phyloP scores from a whole-genome alignment of 2,888 invertebrate genomes.

The Branchellion lobata region DNA sequence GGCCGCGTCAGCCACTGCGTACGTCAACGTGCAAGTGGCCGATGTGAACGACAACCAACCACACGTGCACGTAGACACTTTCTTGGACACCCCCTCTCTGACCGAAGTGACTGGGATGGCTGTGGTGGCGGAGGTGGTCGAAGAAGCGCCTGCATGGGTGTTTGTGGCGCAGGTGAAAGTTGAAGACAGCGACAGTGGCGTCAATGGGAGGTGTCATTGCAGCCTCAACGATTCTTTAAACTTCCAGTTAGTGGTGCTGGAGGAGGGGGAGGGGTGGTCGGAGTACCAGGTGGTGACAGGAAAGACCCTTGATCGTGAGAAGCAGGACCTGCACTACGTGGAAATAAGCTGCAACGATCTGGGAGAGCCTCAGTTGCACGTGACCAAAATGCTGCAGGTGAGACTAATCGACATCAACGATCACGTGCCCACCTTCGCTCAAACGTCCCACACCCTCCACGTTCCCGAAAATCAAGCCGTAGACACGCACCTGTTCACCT shows the following conservation, averaged over 20 bases:
- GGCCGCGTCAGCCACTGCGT: slow-evolving; percentile 37
- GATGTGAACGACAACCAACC: slow-evolving; percentile 49
- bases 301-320: slow-evolving; percentile 42
- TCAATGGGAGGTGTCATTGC: slow-evolving; percentile 44
- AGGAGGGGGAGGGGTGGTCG: background rate
- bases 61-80: slow-evolving; percentile 40
- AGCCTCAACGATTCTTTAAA: slow-evolving; percentile 36
- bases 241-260: slow-evolving; percentile 41
- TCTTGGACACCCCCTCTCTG: slow-evolving; percentile 3
- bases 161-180: slow-evolving; percentile 48
- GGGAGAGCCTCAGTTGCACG: slow-evolving; percentile 5
- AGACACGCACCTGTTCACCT: too few species aligned
- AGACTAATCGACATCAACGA: slow-evolving; percentile 47
- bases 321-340: slow-evolving; percentile 16
- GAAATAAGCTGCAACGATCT: slow-evolving; percentile 41
- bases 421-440: slow-evolving; percentile 44
- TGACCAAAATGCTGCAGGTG: slow-evolving; percentile 28
- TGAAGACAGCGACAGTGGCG: slow-evolving; percentile 41
- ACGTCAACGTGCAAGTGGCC: slow-evolving; percentile 39
- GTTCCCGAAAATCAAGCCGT: slow-evolving; percentile 46
- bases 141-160: slow-evolving; percentile 45
- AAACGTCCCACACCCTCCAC: slow-evolving; percentile 20
- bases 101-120: background rate
- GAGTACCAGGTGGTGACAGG: slow-evolving; percentile 46
- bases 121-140: slow-evolving; percentile 42